These are phyloP conservation scores for Clepsis dumicolana DNA, from an alignment of 2,888 invertebrate species.

Conservation along the genomic window DNA sequence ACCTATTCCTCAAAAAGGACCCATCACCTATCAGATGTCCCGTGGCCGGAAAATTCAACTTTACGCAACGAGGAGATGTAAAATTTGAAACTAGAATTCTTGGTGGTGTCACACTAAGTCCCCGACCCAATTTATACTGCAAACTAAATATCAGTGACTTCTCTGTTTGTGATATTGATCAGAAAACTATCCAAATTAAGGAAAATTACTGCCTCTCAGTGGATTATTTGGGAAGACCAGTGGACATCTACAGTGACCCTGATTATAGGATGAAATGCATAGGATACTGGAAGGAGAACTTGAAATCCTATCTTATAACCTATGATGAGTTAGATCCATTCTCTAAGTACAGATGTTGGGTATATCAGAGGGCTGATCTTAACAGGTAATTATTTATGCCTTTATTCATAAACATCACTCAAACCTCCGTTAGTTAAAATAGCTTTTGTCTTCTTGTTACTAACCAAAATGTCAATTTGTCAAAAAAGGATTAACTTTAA, in stretches of 20 bases:
- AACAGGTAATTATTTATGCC: slow-evolving; percentile 88
- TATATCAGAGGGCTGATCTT: slow-evolving; percentile 97
- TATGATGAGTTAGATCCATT: slow-evolving; percentile 98
- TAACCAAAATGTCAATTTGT: no score
- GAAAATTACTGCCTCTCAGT: slow-evolving; percentile 98
- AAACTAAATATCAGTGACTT: slow-evolving; percentile 97
- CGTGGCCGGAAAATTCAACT: slow-evolving; percentile 98
- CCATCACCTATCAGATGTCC: slow-evolving; percentile 98
- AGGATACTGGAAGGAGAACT: slow-evolving; percentile 99
- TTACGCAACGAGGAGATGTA: slow-evolving; percentile 96
- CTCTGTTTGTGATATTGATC: slow-evolving; percentile 97
- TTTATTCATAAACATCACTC: no score
- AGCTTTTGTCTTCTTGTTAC: no score
- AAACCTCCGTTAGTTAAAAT: no score
- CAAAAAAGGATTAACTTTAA: no score
- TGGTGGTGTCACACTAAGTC: slow-evolving; percentile 97
- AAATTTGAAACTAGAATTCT: slow-evolving; percentile 97
- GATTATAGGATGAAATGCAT: slow-evolving; percentile 99
- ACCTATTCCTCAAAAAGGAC: slow-evolving; percentile 93
- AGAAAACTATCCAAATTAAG: slow-evolving; percentile 97
- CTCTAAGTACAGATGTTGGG: slow-evolving; percentile 98
- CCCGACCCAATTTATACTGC: slow-evolving; percentile 96
- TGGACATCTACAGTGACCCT: slow-evolving; percentile 98
- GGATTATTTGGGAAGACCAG: slow-evolving; percentile 96
- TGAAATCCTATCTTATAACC: slow-evolving; percentile 97